Evolutionary conservation across 2,113 vertebrate species (phyloP), one percentile per base, ranked within the genome.

Genomic region (Hydrolagus affinis): DNA sequence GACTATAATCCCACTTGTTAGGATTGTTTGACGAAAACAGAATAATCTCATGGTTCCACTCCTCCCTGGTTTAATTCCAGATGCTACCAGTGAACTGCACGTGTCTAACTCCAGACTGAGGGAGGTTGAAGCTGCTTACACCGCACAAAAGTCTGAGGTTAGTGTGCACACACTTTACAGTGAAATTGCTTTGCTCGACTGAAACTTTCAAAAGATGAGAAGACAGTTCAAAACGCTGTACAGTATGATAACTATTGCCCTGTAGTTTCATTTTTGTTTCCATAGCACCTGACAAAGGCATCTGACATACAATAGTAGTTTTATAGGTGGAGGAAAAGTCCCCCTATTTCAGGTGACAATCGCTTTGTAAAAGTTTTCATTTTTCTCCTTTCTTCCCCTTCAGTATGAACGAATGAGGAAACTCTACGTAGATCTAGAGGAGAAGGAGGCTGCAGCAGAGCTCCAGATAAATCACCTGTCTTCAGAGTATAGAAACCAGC

Each of bases 401-500:
- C 91, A 99, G 98, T 94, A 96, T 21, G 96, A 98, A 57, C 95
- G 96, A 86, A 88, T 98, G 88, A 95, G 91, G 87, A 95, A 93
- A 85, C 88, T 95, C 85, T 94, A 96, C 19, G 90, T 88, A 25
- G 97, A 99, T 87, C 91, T 98, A 6, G 97, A 99, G 90, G 97
- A 99, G 90, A 98, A 97, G 85, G 93, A 95, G 64, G 97, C 98
- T 90, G 95, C 95, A 11, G 92, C 97, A 11, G 98, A 99, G 86
- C 95, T 99, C 89, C 97, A 99, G 86, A 93, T 95, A 87, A 98
- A 99, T 87, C 95, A 94, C 32, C 94, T 97, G 56, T 97, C 96
- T 44, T 1, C 92, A 3, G 96, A 96, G 86, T 97, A 98, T 88
- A 92, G 97, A 86, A 93, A 80, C 77, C 93, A 96, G 0, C 91